phyloP scores from a whole-genome alignment of 2,888 invertebrate species.

The Ornithoptera alexandrae region DNA sequence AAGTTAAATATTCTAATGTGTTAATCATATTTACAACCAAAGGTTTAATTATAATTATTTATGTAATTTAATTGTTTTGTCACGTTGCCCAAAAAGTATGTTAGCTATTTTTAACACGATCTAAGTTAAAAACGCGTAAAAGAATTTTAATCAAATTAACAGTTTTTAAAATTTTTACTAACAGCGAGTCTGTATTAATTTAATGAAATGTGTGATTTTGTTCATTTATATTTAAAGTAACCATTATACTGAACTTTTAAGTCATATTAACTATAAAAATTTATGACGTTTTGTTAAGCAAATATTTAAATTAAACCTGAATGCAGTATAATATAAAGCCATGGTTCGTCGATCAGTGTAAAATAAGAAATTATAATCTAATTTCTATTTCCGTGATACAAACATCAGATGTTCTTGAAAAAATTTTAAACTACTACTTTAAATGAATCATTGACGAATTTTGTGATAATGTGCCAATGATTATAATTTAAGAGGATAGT shows the following conservation, averaged over 20 bases:
- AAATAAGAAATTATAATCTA: background rate
- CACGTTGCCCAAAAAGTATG: constrained; percentile 2
- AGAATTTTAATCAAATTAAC: background rate
- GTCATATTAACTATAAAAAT: background rate
- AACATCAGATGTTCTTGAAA: background rate
- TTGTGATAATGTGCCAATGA: constrained; percentile 81
- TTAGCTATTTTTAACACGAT: constrained; percentile 2
- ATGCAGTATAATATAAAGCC: background rate
- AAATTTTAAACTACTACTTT: constrained; percentile 26
- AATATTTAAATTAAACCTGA: background rate
- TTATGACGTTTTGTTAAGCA: background rate
- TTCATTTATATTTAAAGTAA: background rate
- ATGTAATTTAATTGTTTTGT: constrained; percentile 7
- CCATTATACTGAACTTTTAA: background rate
- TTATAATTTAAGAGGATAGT: constrained; percentile 54
- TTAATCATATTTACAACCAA: constrained; percentile 21
- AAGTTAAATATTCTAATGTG: background rate
- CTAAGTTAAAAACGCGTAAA: background rate
- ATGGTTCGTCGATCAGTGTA: constrained; percentile 1
- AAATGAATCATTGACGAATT: constrained; percentile 72
- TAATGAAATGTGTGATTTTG: background rate
- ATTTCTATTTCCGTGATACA: background rate
- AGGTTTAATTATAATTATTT: constrained; percentile 21
- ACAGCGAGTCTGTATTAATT: background rate
- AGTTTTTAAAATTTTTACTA: background rate